These are phyloP conservation scores for Camptogramma bilineatum DNA, from an alignment of 2,888 invertebrate genomes.

Conservation along the genomic window DNA sequence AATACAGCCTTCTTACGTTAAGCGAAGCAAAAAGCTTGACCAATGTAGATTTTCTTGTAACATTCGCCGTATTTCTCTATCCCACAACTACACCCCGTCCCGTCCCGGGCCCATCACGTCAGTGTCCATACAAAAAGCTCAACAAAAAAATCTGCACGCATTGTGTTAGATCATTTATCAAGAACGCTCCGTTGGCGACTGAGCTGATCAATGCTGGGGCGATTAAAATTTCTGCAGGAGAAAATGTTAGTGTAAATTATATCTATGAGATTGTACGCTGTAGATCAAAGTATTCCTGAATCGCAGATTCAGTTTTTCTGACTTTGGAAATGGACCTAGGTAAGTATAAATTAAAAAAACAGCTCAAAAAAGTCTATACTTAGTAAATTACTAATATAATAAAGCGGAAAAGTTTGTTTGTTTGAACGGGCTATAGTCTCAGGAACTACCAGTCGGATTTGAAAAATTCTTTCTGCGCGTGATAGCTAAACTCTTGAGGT, in stretches of 20 bases:
- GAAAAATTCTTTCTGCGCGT: too few species aligned
- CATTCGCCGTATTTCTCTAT: constrained; percentile 3
- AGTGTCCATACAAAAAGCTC: constrained; percentile 80
- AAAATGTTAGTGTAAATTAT: constrained; percentile 20
- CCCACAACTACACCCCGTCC: constrained; percentile 48
- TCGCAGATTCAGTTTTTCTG: neutral
- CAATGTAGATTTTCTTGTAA: neutral
- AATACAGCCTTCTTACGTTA: too few species aligned
- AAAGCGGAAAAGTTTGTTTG: too few species aligned
- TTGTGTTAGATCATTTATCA: constrained; percentile 83
- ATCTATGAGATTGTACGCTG: neutral
- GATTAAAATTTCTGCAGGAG: constrained; percentile 71
- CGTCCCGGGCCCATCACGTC: constrained; percentile 69
- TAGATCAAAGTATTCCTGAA: neutral
- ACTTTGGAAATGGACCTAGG: too few species aligned
- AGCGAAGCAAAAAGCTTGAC: neutral
- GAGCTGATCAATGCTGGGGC: constrained; percentile 71
- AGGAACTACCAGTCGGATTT: too few species aligned
- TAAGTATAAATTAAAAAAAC: too few species aligned
- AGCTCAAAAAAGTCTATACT: too few species aligned
- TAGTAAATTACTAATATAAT: too few species aligned
- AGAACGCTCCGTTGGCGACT: constrained; percentile 76
- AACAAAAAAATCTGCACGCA: constrained; percentile 83
- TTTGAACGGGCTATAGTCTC: too few species aligned
- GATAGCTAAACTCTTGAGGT: too few species aligned